Base-by-base conservation (phyloP, 1,140 invertebrate genomes). In the Eubasilissa regina region DNA sequence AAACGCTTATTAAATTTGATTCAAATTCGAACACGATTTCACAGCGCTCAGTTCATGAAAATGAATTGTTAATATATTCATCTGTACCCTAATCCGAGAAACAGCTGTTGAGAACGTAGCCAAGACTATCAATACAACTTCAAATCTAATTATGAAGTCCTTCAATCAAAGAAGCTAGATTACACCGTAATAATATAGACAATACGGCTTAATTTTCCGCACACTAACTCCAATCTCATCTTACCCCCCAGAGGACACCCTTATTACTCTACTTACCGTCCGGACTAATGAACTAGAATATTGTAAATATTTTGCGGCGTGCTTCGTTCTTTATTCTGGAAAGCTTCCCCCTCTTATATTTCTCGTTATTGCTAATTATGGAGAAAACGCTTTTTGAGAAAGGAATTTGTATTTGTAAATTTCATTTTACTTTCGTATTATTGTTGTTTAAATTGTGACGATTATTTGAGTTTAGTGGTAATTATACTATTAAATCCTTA, bases 241-340 rank as follows among this genome's bases (percentile, higher is more conserved):
- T 48, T 68, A 21, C 45, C 68, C 68, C 13, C 25, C 17, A 19
- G 47, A 72, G 68, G 68, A 72, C 68, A 25, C 4, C 48, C 45
- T 72, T 55, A 55, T 73, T 73, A 56, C 70, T 43, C 15, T 56
- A 55, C 70, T 25, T 55, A 21, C 19, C 58, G 70, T 25, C 66
- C 15, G 21, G 70, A 55, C 70, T 73, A 73, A 73, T 73, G 70
- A 73, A 73, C 48, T 44, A 73, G 51, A 73, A 73, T 73, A 73
- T 73, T 56, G 51, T 73, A 56, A 70, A 70, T 70, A 70, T 70
- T 51, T 48, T 70, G 66, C 47, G 66, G 47, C 9, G 47, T 47
- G 19, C 15, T 45, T n/a, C 47, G 44, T 47, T 51, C 66, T 70
- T 70, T 70, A 70, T 70, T 19, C 44, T 13, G 44, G 44, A 70